These are phyloP conservation scores for Lineus longissimus DNA, from an alignment of 1,140 invertebrate genomes.

Conservation along the genomic window DNA sequence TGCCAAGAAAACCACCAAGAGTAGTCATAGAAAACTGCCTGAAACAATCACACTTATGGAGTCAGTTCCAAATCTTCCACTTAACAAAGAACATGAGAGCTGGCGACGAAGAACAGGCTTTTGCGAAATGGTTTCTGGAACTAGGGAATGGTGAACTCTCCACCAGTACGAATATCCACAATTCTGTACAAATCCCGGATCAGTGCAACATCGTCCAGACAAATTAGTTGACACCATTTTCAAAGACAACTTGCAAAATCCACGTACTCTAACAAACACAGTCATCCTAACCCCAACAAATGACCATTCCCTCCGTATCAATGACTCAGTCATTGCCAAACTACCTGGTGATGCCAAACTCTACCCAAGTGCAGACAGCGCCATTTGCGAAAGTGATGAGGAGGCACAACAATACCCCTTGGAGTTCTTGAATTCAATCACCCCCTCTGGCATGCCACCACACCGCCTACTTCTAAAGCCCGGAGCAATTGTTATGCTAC, in stretches of 20 bases:
- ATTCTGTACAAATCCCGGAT: neutral
- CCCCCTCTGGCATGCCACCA: constrained; percentile 43
- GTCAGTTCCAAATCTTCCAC: neutral
- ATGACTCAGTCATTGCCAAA: neutral
- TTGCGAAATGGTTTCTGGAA: neutral
- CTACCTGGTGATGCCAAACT: neutral
- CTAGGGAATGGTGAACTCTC: neutral
- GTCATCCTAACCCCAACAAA: constrained; percentile 1
- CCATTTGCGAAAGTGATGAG: neutral
- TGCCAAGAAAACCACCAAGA: neutral
- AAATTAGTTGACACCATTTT: neutral
- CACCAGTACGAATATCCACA: neutral
- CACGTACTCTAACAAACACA: neutral
- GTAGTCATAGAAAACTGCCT: neutral
- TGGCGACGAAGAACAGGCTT: neutral
- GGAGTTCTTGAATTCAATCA: constrained; percentile 48
- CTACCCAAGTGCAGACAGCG: neutral
- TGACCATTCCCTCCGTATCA: neutral
- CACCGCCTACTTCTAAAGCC: constrained; percentile 49
- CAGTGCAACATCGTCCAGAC: neutral
- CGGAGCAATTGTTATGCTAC: constrained; percentile 44
- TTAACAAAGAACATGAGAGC: constrained; percentile 1
- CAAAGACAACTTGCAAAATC: constrained; percentile 8
- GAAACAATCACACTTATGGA: neutral
- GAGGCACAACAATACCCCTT: constrained; percentile 29